phyloP scores from a whole-genome alignment of 1,140 invertebrate genomes.

The Euura saliciscinereae region DNA sequence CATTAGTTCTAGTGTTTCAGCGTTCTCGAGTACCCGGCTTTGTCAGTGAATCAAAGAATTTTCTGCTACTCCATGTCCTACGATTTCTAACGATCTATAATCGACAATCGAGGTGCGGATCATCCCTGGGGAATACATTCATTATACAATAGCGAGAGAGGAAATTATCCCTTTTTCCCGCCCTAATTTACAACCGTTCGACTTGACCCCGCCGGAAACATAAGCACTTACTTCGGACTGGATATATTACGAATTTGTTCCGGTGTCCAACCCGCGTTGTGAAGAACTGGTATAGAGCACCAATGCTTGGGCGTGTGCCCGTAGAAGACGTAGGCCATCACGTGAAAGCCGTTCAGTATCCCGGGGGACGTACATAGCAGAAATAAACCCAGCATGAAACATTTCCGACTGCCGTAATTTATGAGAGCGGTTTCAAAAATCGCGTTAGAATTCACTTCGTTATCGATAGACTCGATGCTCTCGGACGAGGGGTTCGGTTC shows the following conservation, averaged over 20 bases:
- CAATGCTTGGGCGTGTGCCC: constrained; percentile 52
- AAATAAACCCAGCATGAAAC: constrained; percentile 44
- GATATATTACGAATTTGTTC: constrained; percentile 52
- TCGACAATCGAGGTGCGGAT: too few relatives aligned
- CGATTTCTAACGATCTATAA: too few relatives aligned
- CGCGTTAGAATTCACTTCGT: background rate
- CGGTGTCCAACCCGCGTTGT: constrained; percentile 48
- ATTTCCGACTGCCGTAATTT: constrained; percentile 15
- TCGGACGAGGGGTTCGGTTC: background rate
- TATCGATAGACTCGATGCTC: background rate
- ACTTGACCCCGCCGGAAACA: background rate
- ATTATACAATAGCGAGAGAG: background rate
- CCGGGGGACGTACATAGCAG: constrained; percentile 54
- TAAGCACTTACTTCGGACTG: constrained; percentile 25
- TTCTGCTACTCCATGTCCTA: background rate
- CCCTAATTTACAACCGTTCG: background rate
- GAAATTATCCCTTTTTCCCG: background rate
- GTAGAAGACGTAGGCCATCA: constrained; percentile 58
- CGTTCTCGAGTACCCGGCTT: background rate
- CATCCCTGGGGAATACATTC: too few relatives aligned
- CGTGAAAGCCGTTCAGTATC: constrained; percentile 60
- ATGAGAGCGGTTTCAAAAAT: constrained; percentile 4
- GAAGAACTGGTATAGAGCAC: constrained; percentile 55
- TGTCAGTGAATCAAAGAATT: constrained; percentile 6
- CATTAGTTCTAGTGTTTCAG: constrained; percentile 1